phyloP scores from a whole-genome alignment of 2,797 vertebrate genomes.

The Brotula barbata region DNA sequence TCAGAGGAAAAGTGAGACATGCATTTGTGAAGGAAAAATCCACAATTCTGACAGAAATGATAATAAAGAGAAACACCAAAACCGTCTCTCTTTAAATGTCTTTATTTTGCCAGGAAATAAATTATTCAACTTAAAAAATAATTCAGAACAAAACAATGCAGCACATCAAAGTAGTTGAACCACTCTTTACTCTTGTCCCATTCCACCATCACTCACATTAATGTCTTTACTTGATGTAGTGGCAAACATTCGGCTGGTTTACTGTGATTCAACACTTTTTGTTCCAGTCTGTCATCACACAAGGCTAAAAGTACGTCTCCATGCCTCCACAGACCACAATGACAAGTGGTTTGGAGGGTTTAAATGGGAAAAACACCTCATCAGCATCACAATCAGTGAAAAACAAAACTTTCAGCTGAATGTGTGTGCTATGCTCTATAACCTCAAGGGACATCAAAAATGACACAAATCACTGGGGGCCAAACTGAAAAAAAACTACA shows the following conservation, averaged over 20 bases:
- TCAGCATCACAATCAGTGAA: background rate
- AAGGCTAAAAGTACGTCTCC: slow-evolving; percentile 67
- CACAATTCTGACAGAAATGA: no score
- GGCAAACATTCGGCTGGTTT: slow-evolving; percentile 84
- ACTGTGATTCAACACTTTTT: slow-evolving; percentile 78
- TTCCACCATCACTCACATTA: slow-evolving; percentile 78
- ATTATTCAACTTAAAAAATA: slow-evolving; percentile 90
- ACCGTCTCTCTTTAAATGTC: slow-evolving; percentile 77
- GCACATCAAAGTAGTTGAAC: slow-evolving; percentile 84
- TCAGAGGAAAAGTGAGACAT: background rate
- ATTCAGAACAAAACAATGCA: slow-evolving; percentile 78
- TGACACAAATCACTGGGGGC: background rate
- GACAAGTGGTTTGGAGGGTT: background rate
- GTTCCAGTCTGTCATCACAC: slow-evolving; percentile 79
- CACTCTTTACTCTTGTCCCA: slow-evolving; percentile 78
- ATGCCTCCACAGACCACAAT: background rate
- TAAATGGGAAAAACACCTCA: background rate
- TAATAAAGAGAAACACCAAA: background rate
- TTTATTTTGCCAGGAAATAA: slow-evolving; percentile 96
- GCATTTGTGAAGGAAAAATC: background rate
- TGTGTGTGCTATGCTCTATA: background rate
- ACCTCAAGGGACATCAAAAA: background rate
- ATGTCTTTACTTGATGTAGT: slow-evolving; percentile 73
- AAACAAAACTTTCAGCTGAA: background rate
- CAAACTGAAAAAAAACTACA: background rate